Conservation (phyloP, 2,888 invertebrate genomes). For the Nemotelus pantherinus region DNA sequence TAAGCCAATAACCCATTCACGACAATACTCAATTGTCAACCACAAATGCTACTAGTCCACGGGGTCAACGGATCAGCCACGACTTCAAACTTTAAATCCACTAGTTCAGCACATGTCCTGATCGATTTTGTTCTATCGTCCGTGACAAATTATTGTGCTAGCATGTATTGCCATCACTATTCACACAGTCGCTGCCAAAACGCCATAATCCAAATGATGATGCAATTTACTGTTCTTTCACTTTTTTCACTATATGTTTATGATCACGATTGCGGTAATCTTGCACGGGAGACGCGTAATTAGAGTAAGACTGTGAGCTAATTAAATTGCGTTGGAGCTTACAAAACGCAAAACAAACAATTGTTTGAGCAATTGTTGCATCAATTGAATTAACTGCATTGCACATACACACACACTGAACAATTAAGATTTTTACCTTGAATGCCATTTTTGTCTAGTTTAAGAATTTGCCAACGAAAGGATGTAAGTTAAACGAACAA, state of each 20-base stretch:
- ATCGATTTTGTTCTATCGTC: slow-evolving; percentile 21
- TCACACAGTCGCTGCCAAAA: background rate
- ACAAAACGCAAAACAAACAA: no score
- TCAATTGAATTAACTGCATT: background rate
- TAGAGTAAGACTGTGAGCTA: no score
- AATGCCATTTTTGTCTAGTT: slow-evolving; percentile 54
- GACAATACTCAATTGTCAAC: no score
- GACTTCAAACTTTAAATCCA: background rate
- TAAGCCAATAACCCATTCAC: no score
- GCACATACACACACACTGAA: background rate
- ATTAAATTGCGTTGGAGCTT: no score
- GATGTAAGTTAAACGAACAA: slow-evolving; percentile 25
- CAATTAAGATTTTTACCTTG: slow-evolving; percentile 53
- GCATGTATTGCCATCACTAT: background rate
- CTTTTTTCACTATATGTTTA: slow-evolving; percentile 13
- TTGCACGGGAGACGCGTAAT: no score
- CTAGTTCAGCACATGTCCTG: background rate
- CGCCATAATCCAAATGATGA: slow-evolving; percentile 33
- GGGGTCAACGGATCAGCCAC: background rate
- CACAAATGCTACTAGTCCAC: background rate
- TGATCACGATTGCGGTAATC: no score
- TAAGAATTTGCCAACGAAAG: slow-evolving; percentile 29
- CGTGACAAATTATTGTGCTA: background rate
- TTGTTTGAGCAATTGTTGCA: no score
- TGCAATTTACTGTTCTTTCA: slow-evolving; percentile 22